Evolutionary conservation across 2,113 vertebrate species (phyloP).

Genomic region (Lagopus leucura): DNA sequence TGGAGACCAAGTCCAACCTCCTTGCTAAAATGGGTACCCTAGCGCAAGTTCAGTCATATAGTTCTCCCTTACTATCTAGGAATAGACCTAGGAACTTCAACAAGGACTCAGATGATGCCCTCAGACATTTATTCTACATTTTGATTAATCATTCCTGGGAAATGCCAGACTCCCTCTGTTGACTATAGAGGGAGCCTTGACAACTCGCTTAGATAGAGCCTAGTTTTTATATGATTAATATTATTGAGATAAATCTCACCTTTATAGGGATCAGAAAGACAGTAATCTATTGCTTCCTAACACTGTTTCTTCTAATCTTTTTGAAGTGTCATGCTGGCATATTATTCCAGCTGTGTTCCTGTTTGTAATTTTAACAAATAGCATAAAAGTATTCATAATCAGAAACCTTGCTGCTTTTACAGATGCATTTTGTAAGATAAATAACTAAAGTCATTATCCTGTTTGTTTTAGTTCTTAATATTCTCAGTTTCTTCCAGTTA

Average conservation of each 20-base stretch:
- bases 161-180: neutral
- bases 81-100: neutral
- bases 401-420: neutral
- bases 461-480: neutral
- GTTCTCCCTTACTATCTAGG: neutral
- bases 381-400: neutral
- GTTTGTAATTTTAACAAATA: neutral
- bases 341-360: neutral
- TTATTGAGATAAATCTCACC: neutral
- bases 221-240: neutral
- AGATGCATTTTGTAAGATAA: neutral
- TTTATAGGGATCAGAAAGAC: neutral
- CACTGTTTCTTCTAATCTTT: neutral
- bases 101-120: neutral
- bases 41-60: neutral
- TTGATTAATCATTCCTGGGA: neutral
- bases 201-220: neutral
- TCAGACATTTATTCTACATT: neutral
- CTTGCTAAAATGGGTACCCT: too few relatives aligned
- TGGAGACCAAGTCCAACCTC: too few relatives aligned
- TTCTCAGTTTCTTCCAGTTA: neutral
- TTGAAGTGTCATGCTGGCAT: neutral
- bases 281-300: neutral
- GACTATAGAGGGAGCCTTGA: constrained; percentile 61
- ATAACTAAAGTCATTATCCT: neutral